Conservation (phyloP, 2,113 vertebrate genomes). For the Misgurnus anguillicaudatus region DNA sequence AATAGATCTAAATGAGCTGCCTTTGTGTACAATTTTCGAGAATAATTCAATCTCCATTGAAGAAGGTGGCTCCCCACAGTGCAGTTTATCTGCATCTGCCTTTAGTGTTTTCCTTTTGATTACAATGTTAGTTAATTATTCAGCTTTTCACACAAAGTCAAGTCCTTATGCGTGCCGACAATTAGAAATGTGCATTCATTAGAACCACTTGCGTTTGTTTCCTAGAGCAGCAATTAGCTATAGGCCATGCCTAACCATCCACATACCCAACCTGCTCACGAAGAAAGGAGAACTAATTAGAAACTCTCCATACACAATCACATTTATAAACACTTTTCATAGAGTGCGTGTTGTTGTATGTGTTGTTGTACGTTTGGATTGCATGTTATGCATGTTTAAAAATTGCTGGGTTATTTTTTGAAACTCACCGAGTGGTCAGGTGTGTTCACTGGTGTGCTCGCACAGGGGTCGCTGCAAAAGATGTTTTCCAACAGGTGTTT, state of each 20-base stretch:
- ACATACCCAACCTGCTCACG: background rate
- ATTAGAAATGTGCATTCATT: conserved; percentile 56
- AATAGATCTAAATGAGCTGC: too few species aligned
- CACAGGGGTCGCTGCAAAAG: too few species aligned
- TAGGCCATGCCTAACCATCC: conserved; percentile 41
- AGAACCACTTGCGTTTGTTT: conserved; percentile 31
- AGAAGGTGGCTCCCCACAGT: background rate
- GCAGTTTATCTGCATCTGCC: background rate
- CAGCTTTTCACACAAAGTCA: conserved; percentile 24
- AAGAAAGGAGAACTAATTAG: conserved; percentile 5
- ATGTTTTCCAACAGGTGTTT: too few species aligned
- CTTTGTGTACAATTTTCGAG: too few species aligned
- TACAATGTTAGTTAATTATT: conserved; percentile 45
- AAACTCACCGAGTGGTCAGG: too few species aligned
- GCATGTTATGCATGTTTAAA: conserved; percentile 8
- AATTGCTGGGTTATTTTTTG: too few species aligned
- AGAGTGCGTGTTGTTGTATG: background rate
- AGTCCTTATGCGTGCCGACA: conserved; percentile 30
- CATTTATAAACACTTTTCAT: conserved; percentile 3
- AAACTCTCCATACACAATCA: background rate
- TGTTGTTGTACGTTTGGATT: background rate
- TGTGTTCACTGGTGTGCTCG: too few species aligned
- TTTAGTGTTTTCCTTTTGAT: conserved; percentile 13
- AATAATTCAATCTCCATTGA: background rate
- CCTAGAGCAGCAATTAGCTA: conserved; percentile 43